These are phyloP conservation scores for Smutsia gigantea DNA, from an alignment of 2,797 vertebrate species.

Conservation along the genomic window DNA sequence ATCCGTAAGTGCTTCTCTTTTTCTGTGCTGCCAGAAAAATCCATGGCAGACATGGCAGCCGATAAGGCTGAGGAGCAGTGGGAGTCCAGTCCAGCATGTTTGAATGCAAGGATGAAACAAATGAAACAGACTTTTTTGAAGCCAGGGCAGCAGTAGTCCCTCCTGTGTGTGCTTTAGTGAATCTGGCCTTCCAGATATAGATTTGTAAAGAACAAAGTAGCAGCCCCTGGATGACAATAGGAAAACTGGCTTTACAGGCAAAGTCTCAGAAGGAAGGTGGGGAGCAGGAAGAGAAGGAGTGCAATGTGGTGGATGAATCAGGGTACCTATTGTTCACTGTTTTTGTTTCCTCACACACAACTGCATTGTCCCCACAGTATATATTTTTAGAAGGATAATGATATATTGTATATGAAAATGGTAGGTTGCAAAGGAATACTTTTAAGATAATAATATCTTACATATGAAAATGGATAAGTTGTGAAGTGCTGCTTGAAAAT, in stretches of 20 bases:
- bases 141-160: slow-evolving; percentile 77
- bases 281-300: neutral
- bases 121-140: slow-evolving; percentile 83
- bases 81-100: slow-evolving; percentile 69
- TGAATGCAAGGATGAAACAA: slow-evolving; percentile 84
- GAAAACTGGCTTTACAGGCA: slow-evolving; percentile 33
- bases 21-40: slow-evolving; percentile 64
- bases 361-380: neutral
- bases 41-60: slow-evolving; percentile 76
- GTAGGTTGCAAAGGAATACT: neutral
- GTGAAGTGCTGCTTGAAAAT: neutral
- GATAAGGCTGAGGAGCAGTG: slow-evolving; percentile 75
- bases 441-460: neutral
- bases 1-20: neutral
- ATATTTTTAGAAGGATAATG: neutral
- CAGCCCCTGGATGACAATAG: slow-evolving; percentile 48
- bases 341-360: neutral
- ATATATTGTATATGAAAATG: neutral
- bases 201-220: slow-evolving; percentile 81
- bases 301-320: neutral
- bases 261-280: slow-evolving; percentile 6
- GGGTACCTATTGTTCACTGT: neutral
- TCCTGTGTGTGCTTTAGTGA: slow-evolving; percentile 79
- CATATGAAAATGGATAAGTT: neutral
- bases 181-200: slow-evolving; percentile 72